phyloP scores from a whole-genome alignment of 1,140 invertebrate genomes.

The Euwallacea similis region DNA sequence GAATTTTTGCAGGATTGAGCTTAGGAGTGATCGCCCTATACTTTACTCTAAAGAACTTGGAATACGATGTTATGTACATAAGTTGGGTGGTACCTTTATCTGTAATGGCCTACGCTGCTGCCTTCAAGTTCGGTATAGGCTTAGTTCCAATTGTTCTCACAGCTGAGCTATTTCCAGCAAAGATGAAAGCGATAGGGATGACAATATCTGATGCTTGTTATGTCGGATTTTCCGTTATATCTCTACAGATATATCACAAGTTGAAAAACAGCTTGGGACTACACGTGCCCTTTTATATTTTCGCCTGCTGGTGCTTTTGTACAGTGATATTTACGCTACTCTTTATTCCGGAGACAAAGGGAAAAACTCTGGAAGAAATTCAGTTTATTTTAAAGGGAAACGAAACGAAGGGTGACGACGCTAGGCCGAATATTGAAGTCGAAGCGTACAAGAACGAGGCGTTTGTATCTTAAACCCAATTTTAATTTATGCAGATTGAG shows the following conservation, averaged over 20 bases:
- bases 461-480: neutral
- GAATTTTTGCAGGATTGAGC: slow-evolving; percentile 39
- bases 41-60: slow-evolving; percentile 43
- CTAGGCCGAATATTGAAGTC: neutral
- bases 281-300: slow-evolving; percentile 68
- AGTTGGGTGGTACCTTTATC: slow-evolving; percentile 43
- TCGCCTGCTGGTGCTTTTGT: slow-evolving; percentile 61
- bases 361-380: slow-evolving; percentile 75
- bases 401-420: neutral
- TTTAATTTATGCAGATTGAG: too few species aligned
- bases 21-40: slow-evolving; percentile 43
- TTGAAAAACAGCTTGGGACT: slow-evolving; percentile 56
- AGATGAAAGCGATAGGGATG: slow-evolving; percentile 58
- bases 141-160: slow-evolving; percentile 73
- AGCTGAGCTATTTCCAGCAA: slow-evolving; percentile 66
- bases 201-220: slow-evolving; percentile 48
- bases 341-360: slow-evolving; percentile 77
- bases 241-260: slow-evolving; percentile 66
- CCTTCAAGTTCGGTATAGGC: slow-evolving; percentile 47
- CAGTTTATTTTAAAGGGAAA: slow-evolving; percentile 54
- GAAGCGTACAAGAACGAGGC: neutral
- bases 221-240: slow-evolving; percentile 60
- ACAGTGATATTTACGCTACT: slow-evolving; percentile 65
- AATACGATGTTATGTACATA: slow-evolving; percentile 29
- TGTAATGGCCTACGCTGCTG: slow-evolving; percentile 44